Percentiles rank a stretch among this genome's conserved stretches.
Evolutionary conservation across 2,888 invertebrate species (phyloP).

Genomic region (Poecilobothrus nobilitatus): DNA sequence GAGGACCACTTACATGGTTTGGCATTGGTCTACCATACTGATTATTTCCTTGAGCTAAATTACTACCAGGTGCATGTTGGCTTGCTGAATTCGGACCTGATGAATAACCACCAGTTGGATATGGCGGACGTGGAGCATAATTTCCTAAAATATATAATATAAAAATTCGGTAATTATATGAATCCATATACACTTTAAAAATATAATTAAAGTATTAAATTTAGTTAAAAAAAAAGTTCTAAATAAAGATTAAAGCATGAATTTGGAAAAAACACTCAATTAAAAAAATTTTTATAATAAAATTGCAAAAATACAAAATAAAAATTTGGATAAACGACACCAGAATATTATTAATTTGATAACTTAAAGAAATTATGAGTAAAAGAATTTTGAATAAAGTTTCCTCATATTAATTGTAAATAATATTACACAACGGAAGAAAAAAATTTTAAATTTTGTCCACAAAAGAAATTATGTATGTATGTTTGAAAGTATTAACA

Average conservation of each 20-base stretch:
- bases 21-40: constrained; percentile 51
- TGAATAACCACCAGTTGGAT: constrained; percentile 44
- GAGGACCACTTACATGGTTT: constrained; percentile 47
- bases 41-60: constrained; percentile 39
- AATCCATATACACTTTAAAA: neutral
- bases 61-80: constrained; percentile 31
- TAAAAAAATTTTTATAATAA: too few species aligned
- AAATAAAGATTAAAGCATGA: constrained; percentile 1
- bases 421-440: too few species aligned
- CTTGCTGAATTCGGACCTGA: constrained; percentile 42
- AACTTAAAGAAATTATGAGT: too few species aligned
- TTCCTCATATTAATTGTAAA: too few species aligned
- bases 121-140: constrained; percentile 48
- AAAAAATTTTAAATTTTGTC: neutral
- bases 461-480: neutral
- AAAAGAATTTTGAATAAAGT: too few species aligned
- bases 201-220: neutral
- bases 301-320: too few species aligned
- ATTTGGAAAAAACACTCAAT: neutral
- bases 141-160: constrained; percentile 31
- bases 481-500: too few species aligned
- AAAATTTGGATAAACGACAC: too few species aligned
- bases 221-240: neutral
- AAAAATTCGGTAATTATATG: constrained; percentile 7
- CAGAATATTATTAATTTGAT: too few species aligned